Evolutionary conservation across 2,113 vertebrate genomes (phyloP), one percentile per base, ranked within the genome.

Genomic region (Gulo gulo): DNA sequence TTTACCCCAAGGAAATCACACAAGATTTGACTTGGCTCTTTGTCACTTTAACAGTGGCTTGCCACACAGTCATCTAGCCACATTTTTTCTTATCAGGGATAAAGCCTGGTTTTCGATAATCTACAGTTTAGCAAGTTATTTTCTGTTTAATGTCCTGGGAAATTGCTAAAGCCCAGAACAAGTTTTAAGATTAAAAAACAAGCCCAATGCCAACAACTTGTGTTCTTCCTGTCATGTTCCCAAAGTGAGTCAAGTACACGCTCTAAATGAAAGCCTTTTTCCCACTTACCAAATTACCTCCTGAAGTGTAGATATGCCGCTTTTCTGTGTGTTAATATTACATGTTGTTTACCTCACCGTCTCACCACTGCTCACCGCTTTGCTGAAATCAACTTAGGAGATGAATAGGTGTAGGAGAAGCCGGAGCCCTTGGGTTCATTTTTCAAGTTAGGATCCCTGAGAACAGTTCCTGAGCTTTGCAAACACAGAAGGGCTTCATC

Each of bases 1-100:
- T 96, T 98, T n/a, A 83, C 78, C 98, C 95, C 26, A 98, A 97
- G 95, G 96, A 95, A 85, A 86, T 13, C 29, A 91, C 83, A 80
- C 36, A 42, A 50, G 67, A 47, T 65, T 50, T 36, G 23, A 84
- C 65, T 69, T 39, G n/a, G n/a, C 24, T 42, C 18, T 93, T 71
- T 18, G 23, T 42, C 47, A 57, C 18, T 59, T 81, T 34, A 80
- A 87, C 7, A 20, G 36, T 86, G 29, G n/a, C 52, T 79, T 39
- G 86, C 18, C 57, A 81, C 12, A 18, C 7, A 29, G 39, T 31
- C 42, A 45, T 36, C 45, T 50, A 61, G 76, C 3, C 6, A 45
- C 57, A 26, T 34, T 29, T 89, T 80, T 52, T 65, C 91, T 84
- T 55, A 47, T 16, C 39, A 13, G 11, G 23, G 39, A 34, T 86